Evolutionary conservation across 2,113 vertebrate species (phyloP).

Genomic region (Pelmatolapia mariae): DNA sequence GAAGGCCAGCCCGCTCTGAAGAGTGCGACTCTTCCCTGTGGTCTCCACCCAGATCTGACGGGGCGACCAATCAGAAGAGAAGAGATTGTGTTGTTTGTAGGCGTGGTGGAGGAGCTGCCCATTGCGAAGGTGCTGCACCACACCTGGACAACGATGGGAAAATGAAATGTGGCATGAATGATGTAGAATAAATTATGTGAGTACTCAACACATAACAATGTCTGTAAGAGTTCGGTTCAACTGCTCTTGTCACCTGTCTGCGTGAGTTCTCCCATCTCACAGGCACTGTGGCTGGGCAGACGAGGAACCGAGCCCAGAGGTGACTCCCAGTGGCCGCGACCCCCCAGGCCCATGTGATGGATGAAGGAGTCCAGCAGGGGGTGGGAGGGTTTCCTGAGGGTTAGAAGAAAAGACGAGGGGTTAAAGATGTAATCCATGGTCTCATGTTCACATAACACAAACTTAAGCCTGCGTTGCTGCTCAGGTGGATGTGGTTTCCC

Average conservation of each 20-base stretch:
- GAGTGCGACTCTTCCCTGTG: constrained; percentile 89
- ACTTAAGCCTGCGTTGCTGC: not conserved
- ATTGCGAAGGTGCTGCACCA: constrained; percentile 90
- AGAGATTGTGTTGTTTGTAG: constrained; percentile 83
- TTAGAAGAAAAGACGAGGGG: not conserved
- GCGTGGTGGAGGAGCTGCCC: constrained; percentile 83
- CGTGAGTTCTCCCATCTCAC: constrained; percentile 94
- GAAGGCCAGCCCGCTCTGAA: constrained; percentile 89
- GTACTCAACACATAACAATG: not conserved
- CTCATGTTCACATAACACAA: not conserved
- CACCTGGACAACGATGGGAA: constrained; percentile 64
- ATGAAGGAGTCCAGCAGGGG: constrained; percentile 84
- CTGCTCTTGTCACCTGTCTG: constrained; percentile 81
- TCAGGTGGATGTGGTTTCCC: not conserved
- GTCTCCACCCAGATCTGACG: constrained; percentile 90
- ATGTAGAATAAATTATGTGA: not conserved
- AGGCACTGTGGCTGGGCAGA: constrained; percentile 85
- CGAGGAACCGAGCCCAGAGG: constrained; percentile 82
- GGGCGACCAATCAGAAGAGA: constrained; percentile 75
- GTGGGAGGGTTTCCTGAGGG: constrained; percentile 85
- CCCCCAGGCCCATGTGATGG: constrained; percentile 82
- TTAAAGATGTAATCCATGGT: not conserved
- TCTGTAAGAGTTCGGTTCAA: not conserved
- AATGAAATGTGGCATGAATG: not conserved
- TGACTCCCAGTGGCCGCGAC: constrained; percentile 81